Evolutionary conservation across 2,113 vertebrate genomes (phyloP).

Genomic region (Fregata magnificens): DNA sequence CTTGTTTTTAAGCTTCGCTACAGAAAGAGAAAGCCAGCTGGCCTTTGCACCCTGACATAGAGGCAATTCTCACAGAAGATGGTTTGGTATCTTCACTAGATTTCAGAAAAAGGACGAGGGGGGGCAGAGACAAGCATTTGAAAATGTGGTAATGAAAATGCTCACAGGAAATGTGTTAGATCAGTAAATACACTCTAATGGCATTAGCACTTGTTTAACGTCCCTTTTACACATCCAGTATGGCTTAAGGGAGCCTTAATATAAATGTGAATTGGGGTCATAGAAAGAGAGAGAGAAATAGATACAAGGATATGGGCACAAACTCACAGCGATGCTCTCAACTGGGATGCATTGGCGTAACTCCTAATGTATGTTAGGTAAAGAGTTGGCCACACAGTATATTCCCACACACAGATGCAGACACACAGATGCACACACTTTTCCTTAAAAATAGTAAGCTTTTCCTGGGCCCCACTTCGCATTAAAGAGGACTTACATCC

Average conservation of each 20-base stretch:
- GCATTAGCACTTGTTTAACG: constrained; percentile 32
- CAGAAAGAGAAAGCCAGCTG: not conserved
- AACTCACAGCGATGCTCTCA: not conserved
- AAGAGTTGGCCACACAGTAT: not conserved
- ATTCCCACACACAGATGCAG: not conserved
- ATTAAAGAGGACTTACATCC: constrained; percentile 61
- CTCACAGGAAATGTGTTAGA: not conserved
- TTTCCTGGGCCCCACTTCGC: constrained; percentile 34
- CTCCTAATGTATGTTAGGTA: not conserved
- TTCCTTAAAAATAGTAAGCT: constrained; percentile 34
- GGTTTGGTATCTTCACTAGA: not conserved
- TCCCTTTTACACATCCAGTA: not conserved
- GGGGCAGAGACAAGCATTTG: not conserved
- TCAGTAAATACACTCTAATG: constrained; percentile 35
- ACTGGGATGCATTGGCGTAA: not conserved
- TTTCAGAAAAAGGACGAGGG: not conserved
- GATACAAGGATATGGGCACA: not conserved
- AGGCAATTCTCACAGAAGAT: constrained; percentile 33
- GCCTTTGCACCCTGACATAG: not conserved
- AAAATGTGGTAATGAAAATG: constrained; percentile 20
- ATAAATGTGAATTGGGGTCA: not conserved
- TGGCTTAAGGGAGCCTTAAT: not conserved
- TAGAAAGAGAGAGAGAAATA: not conserved
- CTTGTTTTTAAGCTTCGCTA: constrained; percentile 18
- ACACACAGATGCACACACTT: not conserved